These are phyloP conservation scores for Marronus borbonicus DNA, from an alignment of 2,888 invertebrate genomes.

Conservation along the genomic window DNA sequence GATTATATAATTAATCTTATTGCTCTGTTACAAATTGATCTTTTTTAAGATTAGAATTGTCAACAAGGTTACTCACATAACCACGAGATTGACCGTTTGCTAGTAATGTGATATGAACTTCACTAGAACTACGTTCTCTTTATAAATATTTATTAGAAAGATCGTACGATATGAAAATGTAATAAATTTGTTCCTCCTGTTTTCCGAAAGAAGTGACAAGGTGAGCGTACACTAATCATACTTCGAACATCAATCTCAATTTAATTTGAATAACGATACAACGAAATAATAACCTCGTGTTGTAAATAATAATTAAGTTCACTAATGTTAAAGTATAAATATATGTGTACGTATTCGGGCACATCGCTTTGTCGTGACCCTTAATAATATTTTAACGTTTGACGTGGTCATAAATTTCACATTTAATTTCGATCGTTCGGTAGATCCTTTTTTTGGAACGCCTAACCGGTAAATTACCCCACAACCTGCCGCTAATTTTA, in stretches of 20 bases:
- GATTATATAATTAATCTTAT: no score
- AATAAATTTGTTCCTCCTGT: neutral
- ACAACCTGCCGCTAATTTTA: constrained; percentile 33
- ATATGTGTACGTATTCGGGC: neutral
- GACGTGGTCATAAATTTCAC: constrained; percentile 28
- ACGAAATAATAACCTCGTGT: neutral
- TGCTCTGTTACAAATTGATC: no score
- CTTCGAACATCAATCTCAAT: constrained; percentile 19
- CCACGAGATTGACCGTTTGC: no score
- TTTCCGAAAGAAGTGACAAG: neutral
- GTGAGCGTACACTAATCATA: neutral
- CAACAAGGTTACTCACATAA: no score
- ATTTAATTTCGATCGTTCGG: constrained; percentile 29
- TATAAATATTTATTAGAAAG: constrained; percentile 3
- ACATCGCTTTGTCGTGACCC: constrained; percentile 3
- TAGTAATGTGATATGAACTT: no score
- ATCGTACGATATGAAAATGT: neutral
- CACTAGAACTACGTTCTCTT: neutral
- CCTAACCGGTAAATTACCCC: constrained; percentile 24
- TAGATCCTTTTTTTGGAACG: constrained; percentile 17
- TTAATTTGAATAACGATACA: constrained; percentile 29
- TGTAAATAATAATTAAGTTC: constrained; percentile 22
- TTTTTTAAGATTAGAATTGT: no score
- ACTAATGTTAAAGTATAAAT: constrained; percentile 14
- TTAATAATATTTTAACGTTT: constrained; percentile 40